A percentile compares a stretch with the other conserved stretches of the same genome.
These are phyloP conservation scores for Gymnothorax reevesii DNA, from an alignment of 2,797 vertebrate genomes.

Conservation along the genomic window DNA sequence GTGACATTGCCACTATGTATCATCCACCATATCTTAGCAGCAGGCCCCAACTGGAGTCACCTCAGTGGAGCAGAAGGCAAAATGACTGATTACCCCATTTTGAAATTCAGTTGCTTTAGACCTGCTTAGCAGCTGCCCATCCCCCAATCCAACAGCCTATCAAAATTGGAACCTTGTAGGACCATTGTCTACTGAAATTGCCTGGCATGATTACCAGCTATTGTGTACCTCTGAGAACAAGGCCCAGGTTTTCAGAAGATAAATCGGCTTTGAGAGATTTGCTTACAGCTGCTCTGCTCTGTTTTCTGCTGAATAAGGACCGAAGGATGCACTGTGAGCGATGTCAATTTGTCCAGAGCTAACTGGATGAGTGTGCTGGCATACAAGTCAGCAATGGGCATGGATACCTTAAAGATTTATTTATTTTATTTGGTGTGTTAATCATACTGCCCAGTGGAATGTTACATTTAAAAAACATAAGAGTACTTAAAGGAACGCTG, in stretches of 20 bases:
- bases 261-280: conserved; percentile 75
- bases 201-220: conserved; percentile 69
- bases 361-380: neutral
- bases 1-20: neutral
- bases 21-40: neutral
- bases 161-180: neutral
- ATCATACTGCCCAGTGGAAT: neutral
- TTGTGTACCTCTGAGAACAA: conserved; percentile 59
- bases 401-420: neutral
- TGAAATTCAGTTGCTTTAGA: neutral
- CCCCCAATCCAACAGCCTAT: conserved; percentile 18
- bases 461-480: neutral
- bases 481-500: neutral
- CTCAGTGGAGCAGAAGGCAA: neutral
- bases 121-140: conserved; percentile 28
- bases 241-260: conserved; percentile 67
- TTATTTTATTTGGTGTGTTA: neutral
- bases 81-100: neutral
- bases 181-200: conserved; percentile 69
- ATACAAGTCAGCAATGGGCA: neutral
- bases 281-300: conserved; percentile 64
- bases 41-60: neutral
- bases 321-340: conserved; percentile 33
- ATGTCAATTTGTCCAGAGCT: neutral
- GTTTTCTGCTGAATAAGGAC: conserved; percentile 59